phyloP scores from a whole-genome alignment of 2,888 invertebrate genomes.

The Notodonta dromedarius region DNA sequence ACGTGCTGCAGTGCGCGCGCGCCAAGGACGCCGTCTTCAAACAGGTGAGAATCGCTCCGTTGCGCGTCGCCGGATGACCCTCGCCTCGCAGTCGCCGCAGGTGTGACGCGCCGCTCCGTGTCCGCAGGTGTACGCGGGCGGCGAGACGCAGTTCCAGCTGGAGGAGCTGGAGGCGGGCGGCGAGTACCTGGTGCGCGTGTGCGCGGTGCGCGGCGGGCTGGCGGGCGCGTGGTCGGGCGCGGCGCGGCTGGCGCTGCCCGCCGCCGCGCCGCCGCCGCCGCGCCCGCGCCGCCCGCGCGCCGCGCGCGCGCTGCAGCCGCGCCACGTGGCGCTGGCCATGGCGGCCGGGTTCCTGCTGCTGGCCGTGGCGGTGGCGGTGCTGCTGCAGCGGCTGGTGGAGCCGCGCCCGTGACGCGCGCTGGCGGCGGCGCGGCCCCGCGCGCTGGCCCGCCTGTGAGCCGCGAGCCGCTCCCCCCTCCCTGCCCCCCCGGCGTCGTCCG shows the following conservation, averaged over 20 bases:
- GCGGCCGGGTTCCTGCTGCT: slow-evolving; percentile 85
- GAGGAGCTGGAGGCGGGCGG: slow-evolving; percentile 89
- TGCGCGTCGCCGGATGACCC: too few relatives aligned
- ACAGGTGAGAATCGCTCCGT: slow-evolving; percentile 48
- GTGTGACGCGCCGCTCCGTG: too few relatives aligned
- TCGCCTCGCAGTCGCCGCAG: background rate
- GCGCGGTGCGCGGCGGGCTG: slow-evolving; percentile 88
- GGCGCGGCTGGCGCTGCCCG: slow-evolving; percentile 79
- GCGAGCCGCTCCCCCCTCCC: background rate
- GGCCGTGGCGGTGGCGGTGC: slow-evolving; percentile 85
- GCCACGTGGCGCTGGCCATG: slow-evolving; percentile 86
- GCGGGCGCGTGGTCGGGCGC: slow-evolving; percentile 89
- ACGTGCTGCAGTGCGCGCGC: slow-evolving; percentile 87
- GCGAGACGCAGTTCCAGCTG: slow-evolving; percentile 85
- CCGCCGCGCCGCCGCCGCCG: slow-evolving; percentile 70
- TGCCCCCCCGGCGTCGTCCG: background rate
- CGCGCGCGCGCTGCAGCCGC: slow-evolving; percentile 60
- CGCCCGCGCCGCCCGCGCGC: slow-evolving; percentile 86
- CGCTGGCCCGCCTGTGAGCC: slow-evolving; percentile 62
- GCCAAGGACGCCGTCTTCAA: slow-evolving; percentile 66
- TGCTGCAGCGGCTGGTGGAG: slow-evolving; percentile 83
- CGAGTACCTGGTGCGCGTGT: slow-evolving; percentile 91
- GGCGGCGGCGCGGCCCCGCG: slow-evolving; percentile 65
- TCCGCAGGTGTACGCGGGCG: slow-evolving; percentile 87
- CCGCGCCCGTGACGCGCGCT: slow-evolving; percentile 77